Percentiles rank a stretch among this genome's conserved stretches.
Evolutionary conservation across 2,888 invertebrate genomes (phyloP).

Genomic region (Acleris laterana): DNA sequence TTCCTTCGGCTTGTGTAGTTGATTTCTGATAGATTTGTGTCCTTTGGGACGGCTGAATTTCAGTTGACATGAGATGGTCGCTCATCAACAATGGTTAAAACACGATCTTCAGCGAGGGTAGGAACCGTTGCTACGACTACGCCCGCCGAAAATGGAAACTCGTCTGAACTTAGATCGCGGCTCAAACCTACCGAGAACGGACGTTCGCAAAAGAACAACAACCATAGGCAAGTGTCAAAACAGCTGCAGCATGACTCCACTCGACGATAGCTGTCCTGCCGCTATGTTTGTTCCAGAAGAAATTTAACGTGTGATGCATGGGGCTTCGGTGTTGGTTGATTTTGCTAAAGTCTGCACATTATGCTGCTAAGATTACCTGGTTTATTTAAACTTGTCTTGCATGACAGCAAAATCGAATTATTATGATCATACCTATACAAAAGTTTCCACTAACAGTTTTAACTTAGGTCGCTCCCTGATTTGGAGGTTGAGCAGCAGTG

Average conservation of each 20-base stretch:
- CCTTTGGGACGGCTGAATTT: constrained; percentile 80
- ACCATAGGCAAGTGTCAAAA: constrained; percentile 77
- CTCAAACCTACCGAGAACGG: constrained; percentile 75
- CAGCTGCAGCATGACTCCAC: constrained; percentile 90
- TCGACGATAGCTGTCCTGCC: neutral
- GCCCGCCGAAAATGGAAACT: constrained; percentile 74
- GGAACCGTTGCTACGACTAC: constrained; percentile 71
- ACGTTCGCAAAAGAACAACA: constrained; percentile 71
- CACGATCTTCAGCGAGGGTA: constrained; percentile 83
- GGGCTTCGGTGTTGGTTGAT: constrained; percentile 55
- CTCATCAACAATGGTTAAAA: constrained; percentile 84
- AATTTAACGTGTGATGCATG: constrained; percentile 48
- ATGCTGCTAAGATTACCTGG: neutral
- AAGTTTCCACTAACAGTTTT: no score
- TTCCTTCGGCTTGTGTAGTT: constrained; percentile 57
- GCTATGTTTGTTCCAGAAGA: constrained; percentile 9
- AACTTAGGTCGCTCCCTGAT: no score
- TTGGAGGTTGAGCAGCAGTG: no score
- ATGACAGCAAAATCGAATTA: neutral
- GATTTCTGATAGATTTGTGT: constrained; percentile 69
- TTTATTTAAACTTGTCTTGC: neutral
- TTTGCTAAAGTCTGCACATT: constrained; percentile 40
- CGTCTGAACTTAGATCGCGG: constrained; percentile 75
- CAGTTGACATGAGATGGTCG: constrained; percentile 83
- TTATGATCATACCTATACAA: no score